These are phyloP conservation scores for Astyanax mexicanus DNA, from an alignment of 2,797 vertebrate genomes.

Conservation along the genomic window DNA sequence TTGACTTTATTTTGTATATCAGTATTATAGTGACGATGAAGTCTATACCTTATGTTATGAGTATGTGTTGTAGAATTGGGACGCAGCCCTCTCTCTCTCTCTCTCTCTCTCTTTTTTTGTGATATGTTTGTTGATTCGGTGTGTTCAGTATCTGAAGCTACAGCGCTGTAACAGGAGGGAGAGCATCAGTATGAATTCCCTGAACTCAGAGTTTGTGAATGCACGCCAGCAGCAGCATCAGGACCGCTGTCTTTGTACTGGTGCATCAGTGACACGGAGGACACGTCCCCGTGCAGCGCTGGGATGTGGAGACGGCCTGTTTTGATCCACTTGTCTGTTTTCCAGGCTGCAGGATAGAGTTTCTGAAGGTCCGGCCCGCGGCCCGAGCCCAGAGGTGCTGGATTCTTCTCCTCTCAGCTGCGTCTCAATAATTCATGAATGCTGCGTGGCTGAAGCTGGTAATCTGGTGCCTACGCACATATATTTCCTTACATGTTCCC, in stretches of 20 bases:
- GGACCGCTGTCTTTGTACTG: slow-evolving; percentile 35
- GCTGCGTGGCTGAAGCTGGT: slow-evolving; percentile 58
- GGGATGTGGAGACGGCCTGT: slow-evolving; percentile 45
- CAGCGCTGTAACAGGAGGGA: slow-evolving; percentile 19
- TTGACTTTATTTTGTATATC: no score
- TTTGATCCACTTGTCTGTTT: slow-evolving; percentile 49
- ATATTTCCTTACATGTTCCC: slow-evolving; percentile 49
- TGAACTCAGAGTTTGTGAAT: slow-evolving; percentile 28
- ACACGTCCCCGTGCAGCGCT: slow-evolving; percentile 43
- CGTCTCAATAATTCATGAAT: slow-evolving; percentile 74
- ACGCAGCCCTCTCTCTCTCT: no score
- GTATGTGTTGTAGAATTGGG: no score
- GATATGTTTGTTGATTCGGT: neutral
- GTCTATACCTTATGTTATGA: no score
- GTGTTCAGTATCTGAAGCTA: neutral
- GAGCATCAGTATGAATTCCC: slow-evolving; percentile 36
- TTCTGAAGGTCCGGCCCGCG: slow-evolving; percentile 23
- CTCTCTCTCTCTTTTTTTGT: no score
- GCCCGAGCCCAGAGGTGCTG: slow-evolving; percentile 12
- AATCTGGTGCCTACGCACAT: slow-evolving; percentile 58
- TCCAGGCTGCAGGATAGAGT: slow-evolving; percentile 54
- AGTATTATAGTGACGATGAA: no score
- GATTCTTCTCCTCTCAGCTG: slow-evolving; percentile 48
- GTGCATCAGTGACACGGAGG: neutral
- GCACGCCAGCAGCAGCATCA: slow-evolving; percentile 25